Conservation (phyloP, 2,797 vertebrate genomes). For the Gambelia wislizenii region DNA sequence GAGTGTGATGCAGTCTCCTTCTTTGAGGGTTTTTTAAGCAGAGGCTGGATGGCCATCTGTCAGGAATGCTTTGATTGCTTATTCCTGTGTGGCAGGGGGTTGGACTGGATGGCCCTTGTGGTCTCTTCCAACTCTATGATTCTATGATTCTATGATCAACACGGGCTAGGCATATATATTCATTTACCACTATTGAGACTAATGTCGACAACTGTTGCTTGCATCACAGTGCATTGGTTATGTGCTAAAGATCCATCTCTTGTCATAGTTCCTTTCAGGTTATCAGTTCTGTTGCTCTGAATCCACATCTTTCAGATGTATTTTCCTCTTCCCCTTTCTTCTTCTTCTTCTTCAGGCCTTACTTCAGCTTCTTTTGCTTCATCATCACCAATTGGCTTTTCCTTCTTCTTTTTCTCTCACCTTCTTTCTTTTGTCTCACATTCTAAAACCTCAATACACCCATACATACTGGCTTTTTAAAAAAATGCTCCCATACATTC, state of each 20-base stretch:
- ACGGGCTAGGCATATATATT: no score
- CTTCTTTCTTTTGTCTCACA: background rate
- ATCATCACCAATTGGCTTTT: background rate
- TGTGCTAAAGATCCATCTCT: background rate
- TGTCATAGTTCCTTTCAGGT: background rate
- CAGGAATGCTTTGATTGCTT: no score
- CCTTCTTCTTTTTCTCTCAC: background rate
- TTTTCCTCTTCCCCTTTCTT: background rate
- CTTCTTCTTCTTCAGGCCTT: background rate
- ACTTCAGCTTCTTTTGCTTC: background rate
- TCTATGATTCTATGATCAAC: no score
- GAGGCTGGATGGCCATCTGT: no score
- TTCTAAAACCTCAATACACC: background rate
- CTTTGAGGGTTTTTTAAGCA: no score
- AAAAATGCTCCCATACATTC: background rate
- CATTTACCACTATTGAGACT: no score
- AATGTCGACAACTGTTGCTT: background rate
- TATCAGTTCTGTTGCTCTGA: background rate
- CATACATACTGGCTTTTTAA: background rate
- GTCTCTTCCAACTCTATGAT: no score
- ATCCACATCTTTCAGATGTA: background rate
- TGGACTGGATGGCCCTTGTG: no score
- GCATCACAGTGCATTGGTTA: background rate
- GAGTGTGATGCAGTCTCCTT: no score
- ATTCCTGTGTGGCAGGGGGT: no score